Evolutionary conservation across 2,113 vertebrate species (phyloP), one percentile per base, ranked within the genome.

Genomic region (Columba janthina): DNA sequence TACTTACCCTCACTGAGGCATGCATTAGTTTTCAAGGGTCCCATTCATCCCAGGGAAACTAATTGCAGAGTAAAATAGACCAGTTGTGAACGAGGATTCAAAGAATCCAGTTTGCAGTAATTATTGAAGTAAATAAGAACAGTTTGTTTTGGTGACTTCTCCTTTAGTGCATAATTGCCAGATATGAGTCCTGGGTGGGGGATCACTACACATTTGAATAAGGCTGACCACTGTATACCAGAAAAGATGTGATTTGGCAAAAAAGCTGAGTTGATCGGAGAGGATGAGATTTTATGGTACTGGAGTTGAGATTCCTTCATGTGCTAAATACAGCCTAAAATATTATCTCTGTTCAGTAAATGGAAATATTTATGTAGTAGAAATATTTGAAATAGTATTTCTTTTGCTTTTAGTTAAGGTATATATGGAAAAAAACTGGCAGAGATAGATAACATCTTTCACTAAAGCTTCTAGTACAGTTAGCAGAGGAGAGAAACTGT

Each of bases 21-120:
- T 86, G 57, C 96, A 94, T 92, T 94, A 82, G 73, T 54, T 69
- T 94, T 95, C 81, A 58, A 95, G 85, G 58, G 51, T 85, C 67
- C 67, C 54, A 96, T 96, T 96, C 91, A 91, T 88, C 54, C 40
- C 36, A 85, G 31, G 4, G 7, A 76, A 95, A 58, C 10, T 94
- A 86, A 96, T 88, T 95, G 85, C 67, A 77, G 66, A 83, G 81
- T n/a, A 91, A 89, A 93, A 91, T 38, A 95, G 89, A 54, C 26
- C 25, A 82, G 78, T 82, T 50, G 25, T 67, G 67, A 96, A 76
- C 44, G 32, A 91, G 51, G 60, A 83, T 62, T 91, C 60, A 66
- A 73, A 90, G 75, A 93, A 80, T 74, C 12, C 38, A 66, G 42
- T 92, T 72, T 75, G 24, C 24, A n/a, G 44, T 64, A 60, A 90